Evolutionary conservation across 2,888 invertebrate species (phyloP), one percentile per base, ranked within the genome.

Genomic region (Hedychridium roseum): DNA sequence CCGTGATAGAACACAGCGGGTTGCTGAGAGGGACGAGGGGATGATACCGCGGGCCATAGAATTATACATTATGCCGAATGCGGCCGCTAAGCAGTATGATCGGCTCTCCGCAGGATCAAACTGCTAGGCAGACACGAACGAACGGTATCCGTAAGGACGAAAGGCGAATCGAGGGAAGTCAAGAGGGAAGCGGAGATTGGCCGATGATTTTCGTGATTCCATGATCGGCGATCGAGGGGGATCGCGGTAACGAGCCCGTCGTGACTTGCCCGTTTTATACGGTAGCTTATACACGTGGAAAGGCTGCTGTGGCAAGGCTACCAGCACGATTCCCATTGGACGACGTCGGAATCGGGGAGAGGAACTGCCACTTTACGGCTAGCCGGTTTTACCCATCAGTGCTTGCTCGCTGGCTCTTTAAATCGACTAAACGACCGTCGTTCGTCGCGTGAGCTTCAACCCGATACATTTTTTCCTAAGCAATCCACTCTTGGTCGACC

Each of bases 221-320:
- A 68, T 56, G 73, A 73, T 71, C 62, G 55, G 60, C 60, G 58
- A 68, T 60, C 66, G 66, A 58, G 50, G 52, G 46, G 54, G 51
- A 59, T 64, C 60, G 57, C 51, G 54, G 61, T 73, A 77, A 76
- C 76, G 68, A 76, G 76, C 63, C 63, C 71, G 63, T 76, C 76
- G 76, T 77, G 76, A 77, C 76, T 73, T 62, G 68, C 40, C 65
- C 59, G 59, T 64, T 64, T 64, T 58, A 57, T 64, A 68, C 72
- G 66, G 74, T 74, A 71, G 73, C 73, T 68, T 62, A 66, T 71
- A 62, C 71, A 62, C 28, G 36, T 21, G 27, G 27, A 18, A 36
- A 35, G 16, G 39, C 23, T 17, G n/a, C 17, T 23, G 28, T 39
- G 20, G 34, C 28, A 40, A 11, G 28, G 20, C 20, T 20, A 40